These are phyloP conservation scores for Pyrrhosoma nymphula DNA, from an alignment of 2,888 invertebrate genomes.

Conservation along the genomic window DNA sequence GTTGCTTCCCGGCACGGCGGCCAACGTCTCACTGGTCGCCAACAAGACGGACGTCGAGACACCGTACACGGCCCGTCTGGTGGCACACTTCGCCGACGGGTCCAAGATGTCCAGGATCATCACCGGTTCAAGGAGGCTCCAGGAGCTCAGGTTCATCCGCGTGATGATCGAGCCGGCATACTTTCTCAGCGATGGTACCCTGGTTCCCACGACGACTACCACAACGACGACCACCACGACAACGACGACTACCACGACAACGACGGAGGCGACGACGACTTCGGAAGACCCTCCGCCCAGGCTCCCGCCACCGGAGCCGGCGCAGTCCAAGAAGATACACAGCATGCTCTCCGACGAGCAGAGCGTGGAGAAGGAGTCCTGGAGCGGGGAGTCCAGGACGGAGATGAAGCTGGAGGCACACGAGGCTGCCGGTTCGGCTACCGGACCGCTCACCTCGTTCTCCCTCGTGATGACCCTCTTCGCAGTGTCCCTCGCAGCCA, in stretches of 20 bases:
- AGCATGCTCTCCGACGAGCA: constrained; percentile 77
- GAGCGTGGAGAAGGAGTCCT: constrained; percentile 19
- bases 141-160: constrained; percentile 81
- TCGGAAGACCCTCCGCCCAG: constrained; percentile 78
- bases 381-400: constrained; percentile 28
- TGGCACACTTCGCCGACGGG: constrained; percentile 85
- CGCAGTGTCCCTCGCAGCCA: background rate
- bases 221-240: constrained; percentile 80
- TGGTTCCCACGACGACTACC: constrained; percentile 89
- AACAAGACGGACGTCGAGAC: constrained; percentile 87
- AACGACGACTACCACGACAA: constrained; percentile 71
- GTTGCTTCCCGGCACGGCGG: constrained; percentile 88
- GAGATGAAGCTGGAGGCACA: constrained; percentile 26
- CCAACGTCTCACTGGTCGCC: constrained; percentile 89
- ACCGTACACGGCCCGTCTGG: constrained; percentile 86
- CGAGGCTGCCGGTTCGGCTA: constrained; percentile 11
- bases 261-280: constrained; percentile 76
- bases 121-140: constrained; percentile 78
- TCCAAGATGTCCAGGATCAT: constrained; percentile 81
- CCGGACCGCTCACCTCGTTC: background rate
- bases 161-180: constrained; percentile 88
- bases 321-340: constrained; percentile 77
- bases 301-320: constrained; percentile 76
- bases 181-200: constrained; percentile 86
- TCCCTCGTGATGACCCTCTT: background rate